These are phyloP conservation scores for Hyphantria cunea DNA, from an alignment of 1,140 invertebrate species.

Conservation along the genomic window DNA sequence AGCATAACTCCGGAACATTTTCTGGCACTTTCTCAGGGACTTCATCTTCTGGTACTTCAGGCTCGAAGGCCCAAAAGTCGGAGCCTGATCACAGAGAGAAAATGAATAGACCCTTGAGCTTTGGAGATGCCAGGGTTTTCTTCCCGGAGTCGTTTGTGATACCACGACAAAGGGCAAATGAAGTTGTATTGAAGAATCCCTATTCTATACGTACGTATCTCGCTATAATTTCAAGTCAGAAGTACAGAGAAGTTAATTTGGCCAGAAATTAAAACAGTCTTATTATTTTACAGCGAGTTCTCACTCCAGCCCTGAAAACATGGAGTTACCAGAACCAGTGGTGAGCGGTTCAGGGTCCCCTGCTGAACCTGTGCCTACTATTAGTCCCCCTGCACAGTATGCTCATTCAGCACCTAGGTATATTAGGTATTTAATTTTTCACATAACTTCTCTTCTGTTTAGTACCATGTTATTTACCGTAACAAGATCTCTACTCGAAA, in stretches of 20 bases:
- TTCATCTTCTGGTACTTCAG: constrained; percentile 76
- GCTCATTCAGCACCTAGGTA: constrained; percentile 76
- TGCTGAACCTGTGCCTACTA: constrained; percentile 77
- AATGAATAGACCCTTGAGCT: constrained; percentile 58
- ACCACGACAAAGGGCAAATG: constrained; percentile 60
- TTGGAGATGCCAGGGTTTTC: constrained; percentile 73
- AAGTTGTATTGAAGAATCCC: constrained; percentile 58
- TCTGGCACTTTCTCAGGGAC: constrained; percentile 76
- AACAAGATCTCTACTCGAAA: too few species aligned
- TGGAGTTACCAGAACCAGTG: constrained; percentile 50
- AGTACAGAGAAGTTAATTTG: not conserved
- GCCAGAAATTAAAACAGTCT: not conserved
- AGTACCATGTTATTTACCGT: too few species aligned
- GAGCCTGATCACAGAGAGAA: constrained; percentile 61
- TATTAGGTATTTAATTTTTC: constrained; percentile 44
- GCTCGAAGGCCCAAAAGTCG: constrained; percentile 65
- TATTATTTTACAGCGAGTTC: constrained; percentile 55
- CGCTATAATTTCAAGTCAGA: too few species aligned
- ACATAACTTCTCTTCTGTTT: too few species aligned
- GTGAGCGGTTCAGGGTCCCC: constrained; percentile 50
- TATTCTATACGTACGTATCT: constrained; percentile 75
- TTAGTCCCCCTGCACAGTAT: constrained; percentile 86
- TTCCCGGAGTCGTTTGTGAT: constrained; percentile 77
- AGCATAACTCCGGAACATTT: constrained; percentile 49
- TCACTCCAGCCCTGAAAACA: constrained; percentile 57